These are phyloP conservation scores for Drosophila asahinai DNA, from an alignment of 1,140 invertebrate species.

Conservation along the genomic window DNA sequence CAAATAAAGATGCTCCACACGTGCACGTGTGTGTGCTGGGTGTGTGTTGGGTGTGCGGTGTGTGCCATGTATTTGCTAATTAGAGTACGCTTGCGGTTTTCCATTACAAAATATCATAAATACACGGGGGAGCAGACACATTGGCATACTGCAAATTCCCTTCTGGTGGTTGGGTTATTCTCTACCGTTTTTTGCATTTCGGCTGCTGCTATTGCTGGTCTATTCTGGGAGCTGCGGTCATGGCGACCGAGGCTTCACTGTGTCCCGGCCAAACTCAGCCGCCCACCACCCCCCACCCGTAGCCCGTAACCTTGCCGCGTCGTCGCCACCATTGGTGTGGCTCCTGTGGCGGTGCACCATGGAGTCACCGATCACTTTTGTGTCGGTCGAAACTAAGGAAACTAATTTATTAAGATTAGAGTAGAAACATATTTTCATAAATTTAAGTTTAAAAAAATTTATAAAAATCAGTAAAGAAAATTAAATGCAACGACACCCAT, in stretches of 20 bases:
- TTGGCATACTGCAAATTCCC: conserved; percentile 15
- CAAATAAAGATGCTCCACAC: conserved; percentile 17
- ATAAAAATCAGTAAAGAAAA: no score
- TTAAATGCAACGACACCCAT: no score
- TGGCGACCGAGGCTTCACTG: conserved; percentile 26
- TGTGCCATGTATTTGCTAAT: conserved; percentile 49
- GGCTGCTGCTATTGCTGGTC: conserved; percentile 23
- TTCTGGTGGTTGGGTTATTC: conserved; percentile 21
- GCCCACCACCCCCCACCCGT: neutral
- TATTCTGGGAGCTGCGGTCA: conserved; percentile 34
- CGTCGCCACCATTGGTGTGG: conserved; percentile 37
- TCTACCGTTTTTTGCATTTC: conserved; percentile 4
- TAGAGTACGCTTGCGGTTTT: conserved; percentile 54
- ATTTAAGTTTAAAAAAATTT: no score
- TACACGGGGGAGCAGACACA: conserved; percentile 18
- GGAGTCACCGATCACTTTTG: neutral
- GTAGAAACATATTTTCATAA: no score
- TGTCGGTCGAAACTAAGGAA: no score
- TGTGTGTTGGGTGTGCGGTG: neutral
- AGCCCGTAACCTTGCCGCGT: neutral
- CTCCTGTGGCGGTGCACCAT: conserved; percentile 20
- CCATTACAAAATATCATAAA: conserved; percentile 55
- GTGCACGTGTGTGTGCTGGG: conserved; percentile 1
- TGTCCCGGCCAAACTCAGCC: neutral
- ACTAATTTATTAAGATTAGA: no score